Conservation (phyloP, 2,888 invertebrate species). For the Aleiodes alternator region DNA sequence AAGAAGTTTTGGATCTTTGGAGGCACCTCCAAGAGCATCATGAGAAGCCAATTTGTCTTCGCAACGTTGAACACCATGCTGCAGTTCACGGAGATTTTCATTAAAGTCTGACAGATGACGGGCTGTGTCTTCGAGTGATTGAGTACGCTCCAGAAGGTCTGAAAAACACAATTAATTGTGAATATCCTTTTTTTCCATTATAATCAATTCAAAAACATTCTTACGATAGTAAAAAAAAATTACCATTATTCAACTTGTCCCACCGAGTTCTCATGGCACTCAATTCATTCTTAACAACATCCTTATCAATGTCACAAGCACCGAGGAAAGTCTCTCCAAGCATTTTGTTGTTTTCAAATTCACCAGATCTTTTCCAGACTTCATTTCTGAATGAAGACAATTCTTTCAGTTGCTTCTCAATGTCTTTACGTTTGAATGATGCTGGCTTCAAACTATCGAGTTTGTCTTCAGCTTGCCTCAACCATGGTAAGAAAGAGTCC, state of each 20-base stretch:
- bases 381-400: slow-evolving; percentile 93
- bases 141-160: slow-evolving; percentile 85
- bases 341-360: slow-evolving; percentile 91
- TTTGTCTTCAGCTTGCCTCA: slow-evolving; percentile 90
- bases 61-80: slow-evolving; percentile 89
- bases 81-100: slow-evolving; percentile 90
- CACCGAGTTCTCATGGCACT: slow-evolving; percentile 90
- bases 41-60: slow-evolving; percentile 89
- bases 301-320: slow-evolving; percentile 93
- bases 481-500: slow-evolving; percentile 92
- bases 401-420: slow-evolving; percentile 92
- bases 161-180: slow-evolving; percentile 50
- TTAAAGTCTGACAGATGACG: slow-evolving; percentile 89
- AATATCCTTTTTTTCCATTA: too few relatives aligned
- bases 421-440: slow-evolving; percentile 89
- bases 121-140: slow-evolving; percentile 88
- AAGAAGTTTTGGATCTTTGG: slow-evolving; percentile 88
- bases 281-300: slow-evolving; percentile 89
- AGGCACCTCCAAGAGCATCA: slow-evolving; percentile 84
- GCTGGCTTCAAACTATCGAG: slow-evolving; percentile 86
- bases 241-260: slow-evolving; percentile 92
- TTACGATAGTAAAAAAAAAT: slow-evolving; percentile 60
- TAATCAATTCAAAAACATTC: not conserved
- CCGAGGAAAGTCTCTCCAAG: slow-evolving; percentile 92
- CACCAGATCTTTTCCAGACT: slow-evolving; percentile 94